Evolutionary conservation across 92 coral and sea anemone species (phyloP).

Genomic region (Epizoanthus illoricatus): DNA sequence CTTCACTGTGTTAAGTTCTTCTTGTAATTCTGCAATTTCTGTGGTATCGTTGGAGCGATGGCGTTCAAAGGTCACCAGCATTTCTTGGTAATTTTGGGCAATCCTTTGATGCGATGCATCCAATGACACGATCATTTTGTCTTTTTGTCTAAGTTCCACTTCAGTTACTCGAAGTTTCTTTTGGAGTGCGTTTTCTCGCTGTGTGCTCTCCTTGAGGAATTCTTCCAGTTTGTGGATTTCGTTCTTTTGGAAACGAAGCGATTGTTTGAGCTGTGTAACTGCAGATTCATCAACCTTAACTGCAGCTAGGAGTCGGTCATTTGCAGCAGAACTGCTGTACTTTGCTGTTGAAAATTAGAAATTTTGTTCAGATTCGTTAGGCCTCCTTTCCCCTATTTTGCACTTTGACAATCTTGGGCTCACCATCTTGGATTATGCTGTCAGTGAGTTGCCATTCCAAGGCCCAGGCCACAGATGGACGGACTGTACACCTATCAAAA

Average conservation of each 20-base stretch:
- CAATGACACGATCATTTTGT: background rate
- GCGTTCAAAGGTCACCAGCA: background rate
- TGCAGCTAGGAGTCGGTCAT: slow-evolving; percentile 32
- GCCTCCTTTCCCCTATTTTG: too few species aligned
- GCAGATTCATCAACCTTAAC: slow-evolving; percentile 8
- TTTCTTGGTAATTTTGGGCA: background rate
- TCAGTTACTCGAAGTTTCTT: background rate
- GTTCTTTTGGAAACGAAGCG: slow-evolving; percentile 26
- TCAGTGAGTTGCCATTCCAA: too few species aligned
- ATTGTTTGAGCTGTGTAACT: slow-evolving; percentile 12
- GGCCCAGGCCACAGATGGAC: too few species aligned
- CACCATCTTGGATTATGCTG: too few species aligned
- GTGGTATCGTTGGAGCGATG: slow-evolving; percentile 2
- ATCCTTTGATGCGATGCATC: background rate
- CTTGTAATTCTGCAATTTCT: background rate
- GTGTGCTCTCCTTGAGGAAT: background rate
- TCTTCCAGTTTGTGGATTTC: background rate
- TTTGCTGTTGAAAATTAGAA: slow-evolving; percentile 3
- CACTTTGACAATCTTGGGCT: too few species aligned
- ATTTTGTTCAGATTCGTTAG: background rate
- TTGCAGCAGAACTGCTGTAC: background rate
- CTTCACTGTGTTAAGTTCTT: too few species aligned
- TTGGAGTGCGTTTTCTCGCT: slow-evolving; percentile 6
- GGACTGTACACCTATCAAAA: too few species aligned
- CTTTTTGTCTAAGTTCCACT: background rate